Evolutionary conservation across 2,797 vertebrate genomes (phyloP).

Genomic region (Manis crassicaudata): DNA sequence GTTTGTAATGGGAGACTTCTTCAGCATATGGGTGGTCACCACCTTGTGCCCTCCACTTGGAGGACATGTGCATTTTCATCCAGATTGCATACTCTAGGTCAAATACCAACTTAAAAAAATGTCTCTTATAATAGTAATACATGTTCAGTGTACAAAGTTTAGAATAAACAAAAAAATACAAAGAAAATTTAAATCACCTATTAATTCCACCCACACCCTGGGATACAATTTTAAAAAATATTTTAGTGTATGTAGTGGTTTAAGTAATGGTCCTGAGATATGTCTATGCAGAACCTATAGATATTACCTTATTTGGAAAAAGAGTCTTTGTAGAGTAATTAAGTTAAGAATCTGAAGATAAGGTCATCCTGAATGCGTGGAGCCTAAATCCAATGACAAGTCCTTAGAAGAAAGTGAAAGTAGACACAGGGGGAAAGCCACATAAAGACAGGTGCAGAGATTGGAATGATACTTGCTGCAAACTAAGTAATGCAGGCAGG

Average conservation of each 20-base stretch:
- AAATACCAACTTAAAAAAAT: background rate
- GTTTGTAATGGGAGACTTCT: background rate
- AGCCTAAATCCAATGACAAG: background rate
- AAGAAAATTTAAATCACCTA: background rate
- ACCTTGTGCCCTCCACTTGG: background rate
- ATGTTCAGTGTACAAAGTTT: background rate
- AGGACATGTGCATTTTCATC: background rate
- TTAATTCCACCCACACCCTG: background rate
- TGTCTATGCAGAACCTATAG: background rate
- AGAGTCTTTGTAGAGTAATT: background rate
- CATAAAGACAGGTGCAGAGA: background rate
- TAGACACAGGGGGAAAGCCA: background rate
- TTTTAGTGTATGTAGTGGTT: background rate
- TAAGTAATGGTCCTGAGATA: background rate
- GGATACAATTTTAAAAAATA: background rate
- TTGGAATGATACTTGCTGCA: background rate
- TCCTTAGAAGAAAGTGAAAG: background rate
- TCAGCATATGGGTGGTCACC: background rate
- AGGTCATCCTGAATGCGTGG: background rate
- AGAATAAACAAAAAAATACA: background rate
- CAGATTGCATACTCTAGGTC: background rate
- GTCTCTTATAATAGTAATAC: background rate
- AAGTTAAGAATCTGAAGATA: background rate
- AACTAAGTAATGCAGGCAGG: background rate
- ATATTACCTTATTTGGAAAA: background rate